Base-by-base conservation (phyloP, 1,140 invertebrate genomes). In the Drosophila bocqueti region DNA sequence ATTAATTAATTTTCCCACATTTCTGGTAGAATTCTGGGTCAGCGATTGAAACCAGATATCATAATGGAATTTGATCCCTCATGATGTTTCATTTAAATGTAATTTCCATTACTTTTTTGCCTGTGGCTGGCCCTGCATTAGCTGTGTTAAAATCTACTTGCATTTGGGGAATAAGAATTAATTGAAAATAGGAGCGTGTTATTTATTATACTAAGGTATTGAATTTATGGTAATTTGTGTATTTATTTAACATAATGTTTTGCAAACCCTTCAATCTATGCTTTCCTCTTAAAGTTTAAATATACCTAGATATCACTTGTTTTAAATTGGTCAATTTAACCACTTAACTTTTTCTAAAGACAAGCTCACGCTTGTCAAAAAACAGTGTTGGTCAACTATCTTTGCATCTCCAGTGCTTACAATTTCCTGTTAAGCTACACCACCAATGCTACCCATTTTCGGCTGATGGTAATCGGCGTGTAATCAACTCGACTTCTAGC, bases 401-500 rank as follows among this genome's bases (percentile, higher is more conserved):
- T 46, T 8, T 4, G 21, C 13, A 40, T 36, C 11, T 36, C 9
- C 4, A 38, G n/a, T 21, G 26, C 54, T 45, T 67, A 18, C 34
- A 7, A 15, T 45, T 54, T 38, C 31, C 26, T 16, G 4, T 46
- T 26, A 45, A 29, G 18, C n/a, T 9, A 9, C 24, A 9, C 24
- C 31, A 29, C 18, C 36, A 21, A 57, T 43, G 21, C 16, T 34
- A 18, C 6, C 18, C 36, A 52, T 34, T 47, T 13, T 52, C 4
- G 24, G 3, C 26, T 50, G 36, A 69, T 55, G 65, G 26, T 57
- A 55, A 74, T 73, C 68, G 68, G 29, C n/a, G 9, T 52, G 71
- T 73, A 61, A 74, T 74, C 71, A 74, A 61, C 71, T 74, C 42
- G 67, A 50, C 68, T 61, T 73, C 21, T 61, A 50, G 71, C 71